These are phyloP conservation scores for Fragum fragum DNA, from an alignment of 2,888 invertebrate genomes.

Conservation along the genomic window DNA sequence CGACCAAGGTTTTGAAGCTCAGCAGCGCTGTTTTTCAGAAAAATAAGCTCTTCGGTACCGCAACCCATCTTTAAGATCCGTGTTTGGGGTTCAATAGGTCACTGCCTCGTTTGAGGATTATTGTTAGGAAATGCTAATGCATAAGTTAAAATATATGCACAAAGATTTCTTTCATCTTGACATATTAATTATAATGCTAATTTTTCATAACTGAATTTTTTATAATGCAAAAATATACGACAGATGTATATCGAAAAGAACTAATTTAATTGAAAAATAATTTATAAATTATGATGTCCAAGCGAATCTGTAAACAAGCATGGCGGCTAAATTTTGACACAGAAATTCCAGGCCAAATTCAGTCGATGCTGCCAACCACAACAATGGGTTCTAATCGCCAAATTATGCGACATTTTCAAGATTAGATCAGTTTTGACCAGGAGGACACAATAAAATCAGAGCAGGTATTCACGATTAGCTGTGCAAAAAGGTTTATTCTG, in stretches of 20 bases:
- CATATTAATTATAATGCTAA: no score
- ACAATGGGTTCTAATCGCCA: not conserved
- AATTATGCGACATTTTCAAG: not conserved
- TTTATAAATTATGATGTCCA: conserved; percentile 54
- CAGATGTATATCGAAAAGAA: not conserved
- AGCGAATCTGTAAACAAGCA: conserved; percentile 77
- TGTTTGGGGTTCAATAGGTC: conserved; percentile 39
- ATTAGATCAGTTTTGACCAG: not conserved
- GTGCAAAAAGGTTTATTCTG: not conserved
- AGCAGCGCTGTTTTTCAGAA: conserved; percentile 68
- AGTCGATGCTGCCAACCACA: not conserved
- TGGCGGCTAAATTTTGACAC: conserved; percentile 75
- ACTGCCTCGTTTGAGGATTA: conserved; percentile 54
- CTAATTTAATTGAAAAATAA: not conserved
- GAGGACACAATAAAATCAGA: not conserved
- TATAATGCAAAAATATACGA: no score
- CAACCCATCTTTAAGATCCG: conserved; percentile 52
- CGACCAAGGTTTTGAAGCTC: conserved; percentile 69
- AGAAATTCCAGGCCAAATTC: conserved; percentile 17
- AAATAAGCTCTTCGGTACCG: conserved; percentile 62
- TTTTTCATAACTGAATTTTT: no score
- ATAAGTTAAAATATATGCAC: not conserved
- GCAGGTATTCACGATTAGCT: conserved; percentile 1
- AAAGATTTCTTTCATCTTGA: no score
- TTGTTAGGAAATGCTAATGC: not conserved